phyloP scores from a whole-genome alignment of 2,113 vertebrate species.

The Pituophis catenifer region DNA sequence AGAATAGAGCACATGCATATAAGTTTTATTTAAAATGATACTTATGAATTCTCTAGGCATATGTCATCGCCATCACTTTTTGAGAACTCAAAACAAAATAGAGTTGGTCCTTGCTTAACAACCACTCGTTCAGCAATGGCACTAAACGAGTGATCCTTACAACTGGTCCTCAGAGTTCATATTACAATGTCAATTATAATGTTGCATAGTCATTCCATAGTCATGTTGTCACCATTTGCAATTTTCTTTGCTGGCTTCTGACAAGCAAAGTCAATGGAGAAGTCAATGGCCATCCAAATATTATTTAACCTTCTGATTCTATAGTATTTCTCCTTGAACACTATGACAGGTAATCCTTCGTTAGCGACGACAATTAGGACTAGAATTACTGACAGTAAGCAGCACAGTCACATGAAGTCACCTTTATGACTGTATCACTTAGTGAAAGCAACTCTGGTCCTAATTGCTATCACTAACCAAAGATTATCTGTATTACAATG shows the following conservation, averaged over 20 bases:
- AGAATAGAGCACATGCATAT: background rate
- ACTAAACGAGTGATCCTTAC: background rate
- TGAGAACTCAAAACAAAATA: background rate
- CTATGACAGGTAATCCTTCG: background rate
- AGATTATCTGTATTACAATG: background rate
- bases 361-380: background rate
- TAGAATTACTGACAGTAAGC: background rate
- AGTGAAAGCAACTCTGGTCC: background rate
- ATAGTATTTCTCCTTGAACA: too few relatives aligned
- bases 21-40: background rate
- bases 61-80: background rate
- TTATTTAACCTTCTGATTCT: too few relatives aligned
- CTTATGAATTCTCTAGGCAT: background rate
- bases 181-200: background rate
- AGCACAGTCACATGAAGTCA: background rate
- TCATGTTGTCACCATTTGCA: background rate
- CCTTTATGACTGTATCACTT: background rate
- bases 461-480: background rate
- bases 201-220: background rate
- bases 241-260: background rate
- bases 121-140: background rate
- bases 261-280: background rate
- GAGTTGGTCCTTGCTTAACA: background rate
- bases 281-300: background rate
- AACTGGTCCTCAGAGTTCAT: background rate